A percentile compares a stretch with the other conserved stretches of the same genome.
Evolutionary conservation across 2,888 invertebrate species (phyloP).

Genomic region (Spisula subtruncata): DNA sequence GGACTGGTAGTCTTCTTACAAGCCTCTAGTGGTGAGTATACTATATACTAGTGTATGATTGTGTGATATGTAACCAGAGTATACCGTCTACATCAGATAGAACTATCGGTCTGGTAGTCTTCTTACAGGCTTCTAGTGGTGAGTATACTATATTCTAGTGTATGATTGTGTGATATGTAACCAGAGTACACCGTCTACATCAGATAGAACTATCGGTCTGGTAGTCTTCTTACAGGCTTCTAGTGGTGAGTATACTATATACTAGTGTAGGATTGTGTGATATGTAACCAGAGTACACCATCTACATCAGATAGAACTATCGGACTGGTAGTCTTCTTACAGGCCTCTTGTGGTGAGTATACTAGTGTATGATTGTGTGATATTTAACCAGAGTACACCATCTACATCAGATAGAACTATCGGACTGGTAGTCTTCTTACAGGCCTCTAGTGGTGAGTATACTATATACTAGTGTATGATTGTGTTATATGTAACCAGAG

Average conservation of each 20-base stretch:
- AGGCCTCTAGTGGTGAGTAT: conserved; percentile 92
- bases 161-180: conserved; percentile 99
- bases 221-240: conserved; percentile 95
- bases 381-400: conserved; percentile 96
- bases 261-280: conserved; percentile 96
- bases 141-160: conserved; percentile 73
- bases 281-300: conserved; percentile 96
- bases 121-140: conserved; percentile 95
- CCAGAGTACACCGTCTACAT: conserved; percentile 95
- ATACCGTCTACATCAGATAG: conserved; percentile 94
- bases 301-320: conserved; percentile 95
- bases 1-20: conserved; percentile 95
- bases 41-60: conserved; percentile 93
- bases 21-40: conserved; percentile 92
- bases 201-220: conserved; percentile 95
- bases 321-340: conserved; percentile 95
- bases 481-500: conserved; percentile 98
- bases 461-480: conserved; percentile 92
- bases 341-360: conserved; percentile 92
- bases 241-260: conserved; percentile 90
- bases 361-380: conserved; percentile 95
- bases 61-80: conserved; percentile 97
- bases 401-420: conserved; percentile 95
- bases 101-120: conserved; percentile 95
- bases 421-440: conserved; percentile 95